phyloP scores from a whole-genome alignment of 2,888 invertebrate genomes.

The Eumerus sabulonum region DNA sequence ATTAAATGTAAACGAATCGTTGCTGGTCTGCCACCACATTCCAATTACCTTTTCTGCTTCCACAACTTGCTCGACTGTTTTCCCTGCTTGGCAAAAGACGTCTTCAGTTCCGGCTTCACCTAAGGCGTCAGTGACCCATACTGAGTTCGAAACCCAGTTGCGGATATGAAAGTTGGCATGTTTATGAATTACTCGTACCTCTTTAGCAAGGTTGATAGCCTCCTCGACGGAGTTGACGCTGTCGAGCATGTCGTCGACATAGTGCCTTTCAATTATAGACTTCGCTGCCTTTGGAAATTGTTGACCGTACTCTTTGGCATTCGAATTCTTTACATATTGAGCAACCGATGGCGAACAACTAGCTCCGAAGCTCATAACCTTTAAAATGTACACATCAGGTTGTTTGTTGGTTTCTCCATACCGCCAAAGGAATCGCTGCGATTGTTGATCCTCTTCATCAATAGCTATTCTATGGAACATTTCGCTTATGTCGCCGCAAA shows the following conservation, averaged over 20 bases:
- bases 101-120: constrained; percentile 28
- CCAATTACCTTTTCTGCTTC: constrained; percentile 56
- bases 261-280: constrained; percentile 71
- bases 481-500: too few relatives aligned
- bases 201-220: constrained; percentile 47
- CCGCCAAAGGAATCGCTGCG: not conserved
- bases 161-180: constrained; percentile 58
- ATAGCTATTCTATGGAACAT: not conserved
- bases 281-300: constrained; percentile 57
- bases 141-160: constrained; percentile 64
- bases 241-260: too few relatives aligned
- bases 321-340: not conserved
- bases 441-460: not conserved
- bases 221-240: constrained; percentile 56
- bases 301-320: constrained; percentile 24
- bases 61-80: constrained; percentile 35
- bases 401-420: not conserved
- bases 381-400: not conserved
- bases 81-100: constrained; percentile 30
- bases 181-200: constrained; percentile 41
- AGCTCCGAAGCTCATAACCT: constrained; percentile 69
- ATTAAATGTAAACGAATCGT: constrained; percentile 47
- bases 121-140: constrained; percentile 27
- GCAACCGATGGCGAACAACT: constrained; percentile 63
- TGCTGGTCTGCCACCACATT: constrained; percentile 51